Evolutionary conservation across 2,113 vertebrate genomes (phyloP).

Genomic region (Kryptolebias marmoratus): DNA sequence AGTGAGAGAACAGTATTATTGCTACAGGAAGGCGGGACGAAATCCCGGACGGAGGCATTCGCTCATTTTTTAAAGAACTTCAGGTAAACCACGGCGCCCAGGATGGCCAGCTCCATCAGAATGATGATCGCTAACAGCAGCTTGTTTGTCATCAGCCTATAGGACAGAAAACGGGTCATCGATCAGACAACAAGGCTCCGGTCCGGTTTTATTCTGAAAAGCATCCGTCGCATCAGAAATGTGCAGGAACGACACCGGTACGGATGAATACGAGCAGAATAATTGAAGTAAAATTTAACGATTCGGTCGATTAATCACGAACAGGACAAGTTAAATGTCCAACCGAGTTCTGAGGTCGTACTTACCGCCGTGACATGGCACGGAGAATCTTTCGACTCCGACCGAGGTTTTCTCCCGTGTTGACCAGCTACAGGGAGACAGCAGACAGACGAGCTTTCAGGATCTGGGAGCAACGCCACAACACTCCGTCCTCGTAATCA

Average conservation of each 20-base stretch:
- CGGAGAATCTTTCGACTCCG: slow-evolving; percentile 92
- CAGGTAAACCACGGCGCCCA: slow-evolving; percentile 91
- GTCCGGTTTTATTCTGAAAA: no score
- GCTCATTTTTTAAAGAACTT: slow-evolving; percentile 87
- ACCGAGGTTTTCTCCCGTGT: slow-evolving; percentile 94
- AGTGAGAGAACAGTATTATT: slow-evolving; percentile 26
- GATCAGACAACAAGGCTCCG: not conserved
- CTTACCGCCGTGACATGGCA: slow-evolving; percentile 92
- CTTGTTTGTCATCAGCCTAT: slow-evolving; percentile 93
- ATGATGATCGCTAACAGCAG: slow-evolving; percentile 90
- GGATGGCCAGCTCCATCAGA: slow-evolving; percentile 89
- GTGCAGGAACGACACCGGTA: no score
- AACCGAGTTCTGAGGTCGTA: not conserved
- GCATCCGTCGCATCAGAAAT: no score
- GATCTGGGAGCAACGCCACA: not conserved
- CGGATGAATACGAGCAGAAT: not conserved
- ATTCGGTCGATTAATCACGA: not conserved
- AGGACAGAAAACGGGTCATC: slow-evolving; percentile 19
- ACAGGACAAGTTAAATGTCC: not conserved
- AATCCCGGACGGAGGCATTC: not conserved
- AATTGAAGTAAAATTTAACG: not conserved
- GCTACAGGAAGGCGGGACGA: slow-evolving; percentile 31
- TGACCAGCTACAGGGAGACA: slow-evolving; percentile 82
- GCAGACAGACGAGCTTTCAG: not conserved
- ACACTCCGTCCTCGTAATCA: not conserved